Base-by-base conservation (phyloP, 2,888 invertebrate species). In the Eustalomyia histrio region DNA sequence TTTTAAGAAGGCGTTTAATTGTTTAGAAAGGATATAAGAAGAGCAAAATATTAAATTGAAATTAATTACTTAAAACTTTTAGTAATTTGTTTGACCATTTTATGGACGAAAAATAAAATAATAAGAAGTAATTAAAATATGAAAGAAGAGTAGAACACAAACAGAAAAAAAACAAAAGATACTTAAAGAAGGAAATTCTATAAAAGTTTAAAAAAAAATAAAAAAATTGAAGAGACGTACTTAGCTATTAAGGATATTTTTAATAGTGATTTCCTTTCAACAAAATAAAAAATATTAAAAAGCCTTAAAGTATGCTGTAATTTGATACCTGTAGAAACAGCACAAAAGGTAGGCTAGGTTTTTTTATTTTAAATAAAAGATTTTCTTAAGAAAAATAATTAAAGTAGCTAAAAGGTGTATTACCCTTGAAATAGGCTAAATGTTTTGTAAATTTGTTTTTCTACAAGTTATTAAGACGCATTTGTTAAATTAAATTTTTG, bases 41-140 rank as follows among this genome's bases (percentile, higher is more conserved):
- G 50, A 33, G n/a, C 21, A 52, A 52, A 33, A 64, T 67, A 67
- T 67, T 67, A 67, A 67, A 67, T 57, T 55, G 43, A 43, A 55
- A 67, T 67, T 43, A 67, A 67, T 67, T 67, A 65, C 65, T 65
- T 65, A 65, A 65, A 65, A 53, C 65, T 39, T 65, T 65, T 43
- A 67, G 55, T 67, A 67, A 67, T 55, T 67, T 67, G 55, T 55
- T 67, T 55, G 67, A 55, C 18, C 67, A 67, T 43, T 55, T 39
- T 55, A 47, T 47, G 43, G 43, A 47, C n/a, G 43, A 47, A 14
- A n/a, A 47, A n/a, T n/a, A 47, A 47, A 47, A 47, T 47, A 47
- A 39, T 39, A 39, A n/a, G 43, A 47, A 47, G 43, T 47, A 47
- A 47, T n/a, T n/a, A 47, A 47, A 47, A 47, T 47, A 47, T 47